These are phyloP conservation scores for Pilophorus perplexus DNA, from an alignment of 2,888 invertebrate species.

Conservation along the genomic window DNA sequence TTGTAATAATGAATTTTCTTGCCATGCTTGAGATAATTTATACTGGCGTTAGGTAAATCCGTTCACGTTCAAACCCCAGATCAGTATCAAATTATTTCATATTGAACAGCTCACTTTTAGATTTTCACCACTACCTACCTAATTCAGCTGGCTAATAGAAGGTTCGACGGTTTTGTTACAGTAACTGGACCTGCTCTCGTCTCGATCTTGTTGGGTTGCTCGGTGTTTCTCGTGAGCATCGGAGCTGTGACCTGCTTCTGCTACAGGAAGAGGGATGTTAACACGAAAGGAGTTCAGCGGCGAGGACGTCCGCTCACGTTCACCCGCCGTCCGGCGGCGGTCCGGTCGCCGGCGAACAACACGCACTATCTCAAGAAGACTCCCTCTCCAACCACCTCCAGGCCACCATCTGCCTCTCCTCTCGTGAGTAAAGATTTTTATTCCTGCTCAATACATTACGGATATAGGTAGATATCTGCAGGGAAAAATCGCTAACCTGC, in stretches of 20 bases:
- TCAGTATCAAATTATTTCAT: too few species aligned
- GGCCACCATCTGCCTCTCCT: constrained; percentile 49
- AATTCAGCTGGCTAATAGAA: too few species aligned
- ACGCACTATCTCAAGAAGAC: constrained; percentile 87
- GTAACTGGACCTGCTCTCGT: constrained; percentile 60
- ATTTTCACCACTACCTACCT: too few species aligned
- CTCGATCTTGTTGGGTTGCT: constrained; percentile 62
- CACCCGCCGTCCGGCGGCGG: constrained; percentile 68
- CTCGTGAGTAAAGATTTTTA: constrained; percentile 30
- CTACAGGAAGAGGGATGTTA: constrained; percentile 57
- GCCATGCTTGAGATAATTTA: too few species aligned
- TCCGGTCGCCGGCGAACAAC: constrained; percentile 79
- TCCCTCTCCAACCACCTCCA: constrained; percentile 75
- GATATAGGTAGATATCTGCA: neutral
- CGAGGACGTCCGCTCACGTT: constrained; percentile 45
- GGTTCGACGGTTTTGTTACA: constrained; percentile 53
- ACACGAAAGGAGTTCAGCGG: constrained; percentile 51
- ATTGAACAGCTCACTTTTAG: too few species aligned
- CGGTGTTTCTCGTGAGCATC: constrained; percentile 60
- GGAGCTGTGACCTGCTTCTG: constrained; percentile 66
- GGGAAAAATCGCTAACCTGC: neutral
- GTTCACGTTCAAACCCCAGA: too few species aligned
- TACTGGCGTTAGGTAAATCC: too few species aligned
- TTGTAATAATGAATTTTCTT: too few species aligned
- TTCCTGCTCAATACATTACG: neutral